Base-by-base conservation (phyloP, 2,888 invertebrate genomes). In the Pseudococcus jackbeardsleyi region DNA sequence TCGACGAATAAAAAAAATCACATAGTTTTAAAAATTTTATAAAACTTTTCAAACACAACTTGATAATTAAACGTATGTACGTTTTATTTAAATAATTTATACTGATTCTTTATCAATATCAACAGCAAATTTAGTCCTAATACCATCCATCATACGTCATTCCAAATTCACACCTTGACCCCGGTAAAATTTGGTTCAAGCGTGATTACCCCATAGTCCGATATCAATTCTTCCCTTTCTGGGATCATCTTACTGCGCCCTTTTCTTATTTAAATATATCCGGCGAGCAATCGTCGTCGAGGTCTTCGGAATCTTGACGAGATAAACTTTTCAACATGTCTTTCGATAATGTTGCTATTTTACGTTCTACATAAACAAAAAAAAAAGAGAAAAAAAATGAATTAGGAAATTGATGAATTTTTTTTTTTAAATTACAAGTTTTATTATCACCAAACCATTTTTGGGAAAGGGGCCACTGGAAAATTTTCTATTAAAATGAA, bases 291-390 rank as follows among this genome's bases (percentile, higher is more conserved):
- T 86, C 92, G 33, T 92, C 91, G 39, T 92, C 93, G 90, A 94
- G 93, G 54, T 93, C 93, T 91, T 93, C 93, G 89, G 93, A 93
- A 54, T 93, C 91, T 88, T 93, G 92, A 9, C 42, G 42, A 50
- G 93, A 92, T 91, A 94, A 92, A 4, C 93, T 93, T 90, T 93
- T 93, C 22, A 94, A 91, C 91, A 95, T 95, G 82, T 94, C 93
- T 90, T 93, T 93, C 89, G 95, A 94, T 90, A 95, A 92, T 77
- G 94, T 94, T 85, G 96, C 96, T 92, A 97, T 96, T 93, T 96
- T 97, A 92, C 94, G 94, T 91, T 96, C 96, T 92, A 89, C 46
- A 90, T 90, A 39, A 59, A 87, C 7, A 22, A 9, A 22, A 68
- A 68, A 42, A 22, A 9, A 22, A 68, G 7, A 5, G 42, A 8